These are phyloP conservation scores for Lysandra bellargus DNA, from an alignment of 2,888 invertebrate genomes.

Conservation along the genomic window DNA sequence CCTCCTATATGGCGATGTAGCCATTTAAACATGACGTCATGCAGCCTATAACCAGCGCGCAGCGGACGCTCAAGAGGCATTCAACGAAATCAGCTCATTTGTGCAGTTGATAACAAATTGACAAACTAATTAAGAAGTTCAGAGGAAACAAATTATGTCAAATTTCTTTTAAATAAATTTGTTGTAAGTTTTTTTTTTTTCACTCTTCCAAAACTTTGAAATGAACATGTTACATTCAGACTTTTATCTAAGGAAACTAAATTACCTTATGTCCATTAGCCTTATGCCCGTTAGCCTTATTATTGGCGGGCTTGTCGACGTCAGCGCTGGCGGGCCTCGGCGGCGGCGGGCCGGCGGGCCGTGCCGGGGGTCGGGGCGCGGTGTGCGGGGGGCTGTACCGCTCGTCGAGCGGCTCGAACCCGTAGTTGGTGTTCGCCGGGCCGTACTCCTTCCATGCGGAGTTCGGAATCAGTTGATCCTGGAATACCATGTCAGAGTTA, in stretches of 20 bases:
- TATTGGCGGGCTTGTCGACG: slow-evolving; percentile 39
- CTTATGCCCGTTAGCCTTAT: slow-evolving; percentile 34
- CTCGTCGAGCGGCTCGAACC: slow-evolving; percentile 93
- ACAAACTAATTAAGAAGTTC: no score
- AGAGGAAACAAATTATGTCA: no score
- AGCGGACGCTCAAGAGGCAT: no score
- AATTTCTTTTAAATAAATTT: no score
- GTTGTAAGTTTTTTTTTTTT: no score
- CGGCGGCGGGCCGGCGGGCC: slow-evolving; percentile 51
- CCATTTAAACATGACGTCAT: no score
- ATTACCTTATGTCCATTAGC: background rate
- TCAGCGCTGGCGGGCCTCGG: slow-evolving; percentile 48
- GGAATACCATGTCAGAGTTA: slow-evolving; percentile 41
- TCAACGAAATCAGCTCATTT: no score
- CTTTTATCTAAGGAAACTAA: background rate
- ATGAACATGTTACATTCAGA: no score
- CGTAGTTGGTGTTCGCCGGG: slow-evolving; percentile 91
- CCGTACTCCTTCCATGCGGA: slow-evolving; percentile 95
- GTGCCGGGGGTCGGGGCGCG: slow-evolving; percentile 45
- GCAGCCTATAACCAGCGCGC: no score
- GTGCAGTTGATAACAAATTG: no score
- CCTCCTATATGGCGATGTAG: no score
- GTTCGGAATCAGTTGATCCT: slow-evolving; percentile 91
- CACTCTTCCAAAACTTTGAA: no score
- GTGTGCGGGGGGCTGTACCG: slow-evolving; percentile 70